Evolutionary conservation across 1,140 invertebrate genomes (phyloP), one percentile per base, ranked within the genome.

Genomic region (Drosophila prosaltans): DNA sequence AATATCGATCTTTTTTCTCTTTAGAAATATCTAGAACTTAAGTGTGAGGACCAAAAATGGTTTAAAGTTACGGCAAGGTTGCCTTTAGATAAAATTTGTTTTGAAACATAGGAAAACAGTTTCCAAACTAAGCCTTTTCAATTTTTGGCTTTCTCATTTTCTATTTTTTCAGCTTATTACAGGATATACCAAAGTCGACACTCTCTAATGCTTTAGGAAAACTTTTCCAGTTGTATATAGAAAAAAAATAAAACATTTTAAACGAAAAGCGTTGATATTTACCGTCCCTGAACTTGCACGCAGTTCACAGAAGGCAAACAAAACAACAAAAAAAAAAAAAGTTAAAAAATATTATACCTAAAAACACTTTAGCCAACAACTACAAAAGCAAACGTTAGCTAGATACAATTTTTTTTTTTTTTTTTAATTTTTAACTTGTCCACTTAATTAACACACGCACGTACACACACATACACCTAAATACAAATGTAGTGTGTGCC

Each of bases 211-310:
- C 40, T 60, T 36, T 55, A 36, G 30, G 48, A 45, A 45, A 40
- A 74, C 67, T 69, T 60, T 69, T 61, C 39, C 64, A 68, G 64
- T 7, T 24, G 32, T 2, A 51, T 3, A 51, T 21, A 51, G 21
- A 59, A 40, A 39, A 59, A 30, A 30, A 0, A 30, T 3, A 30
- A 57, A 66, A 57, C 57, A 48, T 41, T 48, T 71, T 72, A 51
- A 57, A 66, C 68, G 48, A 54, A 59, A 26, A 71, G 55, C 61
- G 58, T 9, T 10, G 26, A 76, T 60, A 60, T 48, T 70, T 66
- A 54, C 24, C 69, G 81, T 73, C 81, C 81, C 81, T 84, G 81
- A 84, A 84, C 81, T 84, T 84, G 81, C 69, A 45, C 72, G 80
- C 80, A 57, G 59, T 57, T 24, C 70, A 68, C 80, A 51, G 21